Evolutionary conservation across 2,113 vertebrate species (phyloP).

Genomic region (Echinops telfairi): DNA sequence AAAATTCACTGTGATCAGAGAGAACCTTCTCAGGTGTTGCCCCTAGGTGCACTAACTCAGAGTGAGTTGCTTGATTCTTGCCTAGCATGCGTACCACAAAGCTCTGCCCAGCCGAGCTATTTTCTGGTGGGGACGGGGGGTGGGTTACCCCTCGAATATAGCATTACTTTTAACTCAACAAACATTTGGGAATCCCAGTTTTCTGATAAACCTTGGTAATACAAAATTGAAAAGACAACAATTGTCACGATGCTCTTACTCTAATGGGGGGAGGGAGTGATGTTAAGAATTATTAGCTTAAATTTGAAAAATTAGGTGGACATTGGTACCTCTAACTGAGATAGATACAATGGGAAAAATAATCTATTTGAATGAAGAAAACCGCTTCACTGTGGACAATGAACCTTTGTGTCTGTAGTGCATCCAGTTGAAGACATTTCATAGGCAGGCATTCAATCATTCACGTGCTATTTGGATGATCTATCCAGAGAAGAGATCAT

Average conservation of each 20-base stretch:
- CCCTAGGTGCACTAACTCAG: no score
- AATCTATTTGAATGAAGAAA: not conserved
- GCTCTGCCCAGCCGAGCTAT: no score
- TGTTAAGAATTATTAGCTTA: not conserved
- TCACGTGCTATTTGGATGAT: not conserved
- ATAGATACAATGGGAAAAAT: not conserved
- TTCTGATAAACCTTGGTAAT: not conserved
- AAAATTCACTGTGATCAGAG: no score
- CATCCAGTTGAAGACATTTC: not conserved
- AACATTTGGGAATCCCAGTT: not conserved
- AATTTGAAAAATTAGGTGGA: slow-evolving; percentile 14
- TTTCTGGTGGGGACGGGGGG: no score
- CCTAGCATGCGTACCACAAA: no score
- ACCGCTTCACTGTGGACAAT: not conserved
- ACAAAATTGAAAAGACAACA: slow-evolving; percentile 1
- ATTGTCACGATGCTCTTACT: not conserved
- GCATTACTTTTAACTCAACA: slow-evolving; percentile 34
- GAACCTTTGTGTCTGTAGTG: not conserved
- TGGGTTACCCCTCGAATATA: not conserved
- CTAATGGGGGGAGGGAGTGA: no score
- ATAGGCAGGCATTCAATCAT: not conserved
- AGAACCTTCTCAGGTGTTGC: no score
- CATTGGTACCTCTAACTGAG: not conserved
- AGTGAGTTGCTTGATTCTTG: no score
- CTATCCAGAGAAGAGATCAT: not conserved